phyloP scores from a whole-genome alignment of 2,113 vertebrate genomes.

The Callipepla californica region DNA sequence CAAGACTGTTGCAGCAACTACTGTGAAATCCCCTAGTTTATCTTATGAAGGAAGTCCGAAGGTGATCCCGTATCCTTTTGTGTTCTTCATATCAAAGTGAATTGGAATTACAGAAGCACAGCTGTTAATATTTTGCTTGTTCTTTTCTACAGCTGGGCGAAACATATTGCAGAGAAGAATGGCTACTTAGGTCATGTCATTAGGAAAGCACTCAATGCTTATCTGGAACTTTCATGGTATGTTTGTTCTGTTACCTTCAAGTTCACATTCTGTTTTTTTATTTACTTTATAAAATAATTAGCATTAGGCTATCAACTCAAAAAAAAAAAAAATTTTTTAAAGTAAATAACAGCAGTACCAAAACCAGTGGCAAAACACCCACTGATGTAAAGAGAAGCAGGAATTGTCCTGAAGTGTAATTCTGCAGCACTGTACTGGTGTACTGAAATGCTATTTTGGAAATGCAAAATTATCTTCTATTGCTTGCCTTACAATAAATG shows the following conservation, averaged over 20 bases:
- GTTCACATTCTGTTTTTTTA: not conserved
- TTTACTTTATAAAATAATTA: not conserved
- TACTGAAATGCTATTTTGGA: not conserved
- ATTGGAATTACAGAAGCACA: not conserved
- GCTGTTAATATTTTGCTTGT: not conserved
- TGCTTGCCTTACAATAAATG: not conserved
- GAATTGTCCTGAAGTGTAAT: not conserved
- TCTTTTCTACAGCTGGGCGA: slow-evolving; percentile 85
- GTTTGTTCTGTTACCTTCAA: slow-evolving; percentile 3
- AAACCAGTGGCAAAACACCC: not conserved
- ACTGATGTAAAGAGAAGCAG: not conserved
- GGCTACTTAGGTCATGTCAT: slow-evolving; percentile 90
- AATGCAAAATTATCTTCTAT: not conserved
- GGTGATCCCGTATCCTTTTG: not conserved
- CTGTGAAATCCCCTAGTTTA: not conserved
- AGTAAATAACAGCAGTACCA: not conserved
- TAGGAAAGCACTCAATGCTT: slow-evolving; percentile 88
- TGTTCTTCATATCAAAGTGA: not conserved
- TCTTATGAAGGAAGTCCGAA: not conserved
- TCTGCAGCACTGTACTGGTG: not conserved
- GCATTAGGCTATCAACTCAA: not conserved
- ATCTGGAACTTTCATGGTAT: slow-evolving; percentile 87
- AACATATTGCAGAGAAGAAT: slow-evolving; percentile 88
- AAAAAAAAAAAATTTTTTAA: too few species aligned
- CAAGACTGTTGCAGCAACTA: not conserved